Conservation (phyloP, 2,888 invertebrate genomes). For the Xanthorhoe spadicearia region DNA sequence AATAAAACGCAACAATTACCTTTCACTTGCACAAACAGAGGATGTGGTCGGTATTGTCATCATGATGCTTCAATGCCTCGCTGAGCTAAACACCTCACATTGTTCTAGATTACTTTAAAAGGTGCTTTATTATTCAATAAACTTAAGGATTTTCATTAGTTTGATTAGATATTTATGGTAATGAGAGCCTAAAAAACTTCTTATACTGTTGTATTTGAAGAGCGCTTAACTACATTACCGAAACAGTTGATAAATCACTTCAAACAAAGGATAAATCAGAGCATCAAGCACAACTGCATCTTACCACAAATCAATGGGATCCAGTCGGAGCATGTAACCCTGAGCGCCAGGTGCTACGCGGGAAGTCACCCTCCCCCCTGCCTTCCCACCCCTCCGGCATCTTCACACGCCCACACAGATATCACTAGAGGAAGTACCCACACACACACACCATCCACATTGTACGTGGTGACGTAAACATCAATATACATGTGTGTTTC, state of each 20-base stretch:
- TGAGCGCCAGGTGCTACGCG: constrained; percentile 82
- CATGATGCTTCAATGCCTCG: constrained; percentile 56
- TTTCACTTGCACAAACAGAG: constrained; percentile 78
- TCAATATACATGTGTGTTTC: constrained; percentile 68
- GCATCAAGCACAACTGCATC: constrained; percentile 65
- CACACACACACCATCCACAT: constrained; percentile 45
- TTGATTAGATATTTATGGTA: background rate
- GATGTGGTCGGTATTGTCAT: constrained; percentile 74
- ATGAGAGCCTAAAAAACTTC: background rate
- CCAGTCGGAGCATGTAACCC: constrained; percentile 74
- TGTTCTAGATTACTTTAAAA: constrained; percentile 56
- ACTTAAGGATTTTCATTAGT: background rate
- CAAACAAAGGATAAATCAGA: constrained; percentile 68
- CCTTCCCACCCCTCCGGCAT: constrained; percentile 44
- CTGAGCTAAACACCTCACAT: constrained; percentile 51
- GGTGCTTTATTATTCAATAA: constrained; percentile 33
- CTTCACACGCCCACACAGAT: constrained; percentile 59
- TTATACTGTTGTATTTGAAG: background rate
- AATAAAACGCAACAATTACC: constrained; percentile 72
- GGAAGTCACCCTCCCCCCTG: constrained; percentile 65
- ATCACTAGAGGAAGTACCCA: constrained; percentile 63
- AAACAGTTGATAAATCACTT: constrained; percentile 29
- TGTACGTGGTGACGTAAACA: constrained; percentile 61
- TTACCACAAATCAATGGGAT: constrained; percentile 80
- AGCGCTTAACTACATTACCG: background rate